Conservation (phyloP, 2,113 vertebrate species). For the Xiphophorus hellerii region DNA sequence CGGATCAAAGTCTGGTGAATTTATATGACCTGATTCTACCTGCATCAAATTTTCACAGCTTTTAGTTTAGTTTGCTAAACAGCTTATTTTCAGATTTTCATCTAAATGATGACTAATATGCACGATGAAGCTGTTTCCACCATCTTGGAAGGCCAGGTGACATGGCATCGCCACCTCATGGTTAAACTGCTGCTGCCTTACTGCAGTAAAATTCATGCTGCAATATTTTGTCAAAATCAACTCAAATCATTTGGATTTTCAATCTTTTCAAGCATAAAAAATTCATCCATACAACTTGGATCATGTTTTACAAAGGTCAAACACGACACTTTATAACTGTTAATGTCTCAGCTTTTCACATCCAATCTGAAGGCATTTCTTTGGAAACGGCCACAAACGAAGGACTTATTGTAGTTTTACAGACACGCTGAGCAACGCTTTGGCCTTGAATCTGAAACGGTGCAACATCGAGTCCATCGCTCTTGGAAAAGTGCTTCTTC, state of each 20-base stretch:
- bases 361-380: too few species aligned
- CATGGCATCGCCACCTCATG: neutral
- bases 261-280: neutral
- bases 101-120: neutral
- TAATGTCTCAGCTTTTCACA: too few species aligned
- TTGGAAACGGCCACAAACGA: too few species aligned
- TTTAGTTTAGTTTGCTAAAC: neutral
- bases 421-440: too few species aligned
- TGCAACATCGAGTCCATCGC: neutral
- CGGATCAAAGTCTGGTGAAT: slow-evolving; percentile 1
- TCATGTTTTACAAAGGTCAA: too few species aligned
- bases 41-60: neutral
- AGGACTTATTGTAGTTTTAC: too few species aligned
- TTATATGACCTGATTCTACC: neutral
- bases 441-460: neutral
- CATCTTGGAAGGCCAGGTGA: neutral
- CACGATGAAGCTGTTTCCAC: neutral
- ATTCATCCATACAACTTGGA: too few species aligned
- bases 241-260: neutral
- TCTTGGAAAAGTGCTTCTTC: neutral
- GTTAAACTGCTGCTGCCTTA: neutral
- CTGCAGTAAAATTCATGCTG: neutral
- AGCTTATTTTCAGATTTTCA: neutral
- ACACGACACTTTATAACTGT: too few species aligned
- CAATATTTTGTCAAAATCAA: neutral